phyloP scores from a whole-genome alignment of 2,797 vertebrate species.

The Characodon lateralis region DNA sequence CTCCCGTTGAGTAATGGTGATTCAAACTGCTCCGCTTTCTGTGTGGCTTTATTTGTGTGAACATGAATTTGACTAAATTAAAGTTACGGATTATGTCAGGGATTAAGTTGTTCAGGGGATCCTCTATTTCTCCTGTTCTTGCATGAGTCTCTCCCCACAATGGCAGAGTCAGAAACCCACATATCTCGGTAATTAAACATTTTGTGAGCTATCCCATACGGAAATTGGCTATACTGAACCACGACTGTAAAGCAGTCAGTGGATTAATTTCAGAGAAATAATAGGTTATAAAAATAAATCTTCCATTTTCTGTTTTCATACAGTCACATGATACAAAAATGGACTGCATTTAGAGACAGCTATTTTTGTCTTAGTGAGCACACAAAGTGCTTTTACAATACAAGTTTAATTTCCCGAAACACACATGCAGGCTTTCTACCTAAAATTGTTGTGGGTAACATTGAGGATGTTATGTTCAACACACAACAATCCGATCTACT shows the following conservation, averaged over 20 bases:
- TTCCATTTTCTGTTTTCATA: background rate
- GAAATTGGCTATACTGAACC: slow-evolving; percentile 39
- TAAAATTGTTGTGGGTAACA: background rate
- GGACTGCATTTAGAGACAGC: background rate
- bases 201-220: slow-evolving; percentile 61
- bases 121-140: slow-evolving; percentile 66
- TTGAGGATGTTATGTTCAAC: background rate
- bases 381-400: background rate
- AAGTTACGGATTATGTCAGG: slow-evolving; percentile 81
- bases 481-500: background rate
- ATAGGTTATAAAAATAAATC: slow-evolving; percentile 32
- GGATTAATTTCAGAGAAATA: slow-evolving; percentile 48
- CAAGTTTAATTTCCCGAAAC: background rate
- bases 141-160: slow-evolving; percentile 57
- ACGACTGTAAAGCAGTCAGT: slow-evolving; percentile 36
- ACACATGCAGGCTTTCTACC: background rate
- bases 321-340: background rate
- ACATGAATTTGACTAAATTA: slow-evolving; percentile 81
- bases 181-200: slow-evolving; percentile 74
- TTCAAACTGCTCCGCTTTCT: slow-evolving; percentile 61
- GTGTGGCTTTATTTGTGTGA: slow-evolving; percentile 70
- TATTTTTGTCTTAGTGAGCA: background rate
- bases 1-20: slow-evolving; percentile 41
- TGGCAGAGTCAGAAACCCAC: slow-evolving; percentile 62
- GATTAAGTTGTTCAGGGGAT: slow-evolving; percentile 83